Conservation (phyloP, 2,797 vertebrate genomes). For the Alosa sapidissima region DNA sequence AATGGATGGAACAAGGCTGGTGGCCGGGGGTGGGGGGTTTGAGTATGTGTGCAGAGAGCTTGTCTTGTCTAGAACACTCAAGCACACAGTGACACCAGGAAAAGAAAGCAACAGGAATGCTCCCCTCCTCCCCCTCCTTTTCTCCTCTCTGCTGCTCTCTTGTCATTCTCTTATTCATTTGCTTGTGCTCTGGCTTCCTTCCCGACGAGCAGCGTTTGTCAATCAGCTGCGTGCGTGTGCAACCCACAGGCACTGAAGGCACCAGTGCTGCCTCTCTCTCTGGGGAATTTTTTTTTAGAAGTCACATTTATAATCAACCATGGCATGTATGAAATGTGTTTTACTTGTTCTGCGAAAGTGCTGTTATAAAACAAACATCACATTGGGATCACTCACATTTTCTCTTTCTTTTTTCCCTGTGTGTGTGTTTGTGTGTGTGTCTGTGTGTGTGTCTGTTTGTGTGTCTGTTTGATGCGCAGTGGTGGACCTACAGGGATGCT, state of each 20-base stretch:
- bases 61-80: background rate
- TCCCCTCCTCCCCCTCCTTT: background rate
- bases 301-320: background rate
- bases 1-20: background rate
- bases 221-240: background rate
- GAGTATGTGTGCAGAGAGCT: background rate
- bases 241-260: background rate
- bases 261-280: background rate
- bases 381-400: background rate
- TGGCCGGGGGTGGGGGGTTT: too few relatives aligned
- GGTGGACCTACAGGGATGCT: slow-evolving; percentile 91
- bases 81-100: background rate
- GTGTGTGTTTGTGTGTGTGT: slow-evolving; percentile 15
- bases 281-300: background rate
- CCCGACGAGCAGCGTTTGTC: background rate
- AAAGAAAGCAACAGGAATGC: slow-evolving; percentile 2
- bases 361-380: background rate
- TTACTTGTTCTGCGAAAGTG: background rate
- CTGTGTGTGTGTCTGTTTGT: background rate
- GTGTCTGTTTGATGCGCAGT: slow-evolving; percentile 64
- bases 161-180: background rate
- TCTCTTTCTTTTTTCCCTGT: background rate
- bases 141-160: background rate
- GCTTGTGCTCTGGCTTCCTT: background rate
- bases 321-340: background rate